phyloP scores from a whole-genome alignment of 2,888 invertebrate species.

The Lysandra coridon region DNA sequence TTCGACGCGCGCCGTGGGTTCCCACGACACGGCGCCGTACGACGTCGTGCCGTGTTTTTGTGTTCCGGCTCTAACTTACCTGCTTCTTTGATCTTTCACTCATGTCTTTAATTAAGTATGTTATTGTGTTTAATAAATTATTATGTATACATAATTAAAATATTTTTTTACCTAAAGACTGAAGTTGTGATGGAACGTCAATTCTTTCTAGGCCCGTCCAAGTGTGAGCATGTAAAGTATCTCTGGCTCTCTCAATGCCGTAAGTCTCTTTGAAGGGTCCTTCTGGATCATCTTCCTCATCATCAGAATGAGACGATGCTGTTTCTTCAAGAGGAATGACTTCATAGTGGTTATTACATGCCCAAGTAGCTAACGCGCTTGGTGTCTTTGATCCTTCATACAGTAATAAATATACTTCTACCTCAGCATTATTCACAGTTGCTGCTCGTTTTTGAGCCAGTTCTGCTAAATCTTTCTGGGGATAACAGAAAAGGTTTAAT shows the following conservation, averaged over 20 bases:
- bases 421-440: neutral
- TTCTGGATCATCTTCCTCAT: neutral
- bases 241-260: slow-evolving; percentile 9
- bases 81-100: too few relatives aligned
- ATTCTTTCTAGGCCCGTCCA: slow-evolving; percentile 20
- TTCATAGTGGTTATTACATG: slow-evolving; percentile 22
- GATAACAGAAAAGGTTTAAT: neutral
- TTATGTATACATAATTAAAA: neutral
- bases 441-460: slow-evolving; percentile 4
- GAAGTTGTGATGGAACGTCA: slow-evolving; percentile 16
- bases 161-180: neutral
- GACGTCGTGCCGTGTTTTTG: too few relatives aligned
- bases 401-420: slow-evolving; percentile 4
- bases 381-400: slow-evolving; percentile 23
- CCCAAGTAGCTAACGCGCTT: slow-evolving; percentile 9
- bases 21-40: too few relatives aligned
- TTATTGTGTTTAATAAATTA: too few relatives aligned
- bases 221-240: slow-evolving; percentile 20
- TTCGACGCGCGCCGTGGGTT: too few relatives aligned
- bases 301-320: neutral
- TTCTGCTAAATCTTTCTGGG: neutral
- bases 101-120: too few relatives aligned
- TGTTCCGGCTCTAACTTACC: too few relatives aligned
- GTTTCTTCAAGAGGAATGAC: slow-evolving; percentile 13
- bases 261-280: slow-evolving; percentile 27